Base-by-base conservation (phyloP, 1,140 invertebrate genomes). In the Lysiphlebus fabarum region DNA sequence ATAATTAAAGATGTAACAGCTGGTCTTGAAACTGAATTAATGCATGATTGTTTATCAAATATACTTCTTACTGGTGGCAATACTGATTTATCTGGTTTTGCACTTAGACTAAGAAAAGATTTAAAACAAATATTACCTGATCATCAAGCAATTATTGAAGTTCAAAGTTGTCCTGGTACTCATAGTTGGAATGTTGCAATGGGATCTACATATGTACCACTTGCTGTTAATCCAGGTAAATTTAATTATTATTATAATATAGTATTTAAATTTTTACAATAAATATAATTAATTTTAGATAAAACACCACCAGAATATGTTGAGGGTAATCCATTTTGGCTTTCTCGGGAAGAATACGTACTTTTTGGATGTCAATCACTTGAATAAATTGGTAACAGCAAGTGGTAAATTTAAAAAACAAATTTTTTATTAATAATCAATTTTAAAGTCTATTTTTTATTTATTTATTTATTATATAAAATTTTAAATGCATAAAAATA, bases 51-150 rank as follows among this genome's bases (percentile, higher is more conserved):
- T 53, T 67, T 82, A 17, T 78, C 78, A 1, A 72, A 79, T 44
- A 81, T 82, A 61, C 65, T 82, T 51, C 67, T 82, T n/a, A 82
- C 80, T 11, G 81, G 81, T 58, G 80, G 80, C 8, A 82, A 82
- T 63, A 81, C 80, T 42, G 78, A 81, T 60, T 66, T 82, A 37
- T 69, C 74, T 34, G 80, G 81, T 54, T 82, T 82, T 58, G 70
- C 73, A 17, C 62, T 74, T 11, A 71, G 81, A 66, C 67, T 82
- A 47, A 73, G 70, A 10, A 75, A 75, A 60, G 81, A 82, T 70
- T 66, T 82, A 45, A 65, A 69, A 37, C 76, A 81, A 56, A 54
- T 75, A 53, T 68, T 82, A 45, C 80, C 81, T 2, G 70, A 80
- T 34, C 66, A 79, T 60, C 75, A 70, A 34, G 63, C 71, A 40